Conservation (phyloP, 2,797 vertebrate species). For the Fratercula arctica region DNA sequence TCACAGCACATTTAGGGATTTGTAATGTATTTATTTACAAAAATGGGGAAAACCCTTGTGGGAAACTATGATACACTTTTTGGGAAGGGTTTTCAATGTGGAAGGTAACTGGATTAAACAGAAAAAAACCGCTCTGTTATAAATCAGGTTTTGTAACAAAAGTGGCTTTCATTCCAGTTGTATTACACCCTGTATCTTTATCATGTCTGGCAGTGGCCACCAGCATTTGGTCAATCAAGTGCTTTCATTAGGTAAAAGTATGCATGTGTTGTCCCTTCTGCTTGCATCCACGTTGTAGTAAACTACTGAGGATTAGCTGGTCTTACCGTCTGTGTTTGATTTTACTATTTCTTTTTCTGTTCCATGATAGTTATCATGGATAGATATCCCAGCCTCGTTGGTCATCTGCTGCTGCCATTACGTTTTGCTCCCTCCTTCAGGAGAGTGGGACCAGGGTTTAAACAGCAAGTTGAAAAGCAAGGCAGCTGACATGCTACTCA, state of each 20-base stretch:
- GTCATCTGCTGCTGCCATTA: background rate
- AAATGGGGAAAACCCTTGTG: background rate
- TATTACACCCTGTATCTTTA: background rate
- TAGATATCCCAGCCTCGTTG: background rate
- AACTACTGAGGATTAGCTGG: background rate
- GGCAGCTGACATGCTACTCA: background rate
- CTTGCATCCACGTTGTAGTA: background rate
- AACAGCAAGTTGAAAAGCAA: background rate
- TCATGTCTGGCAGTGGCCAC: background rate
- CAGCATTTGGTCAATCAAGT: background rate
- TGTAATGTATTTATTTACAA: background rate
- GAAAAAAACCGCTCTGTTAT: background rate
- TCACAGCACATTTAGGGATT: background rate
- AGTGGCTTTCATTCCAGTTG: background rate
- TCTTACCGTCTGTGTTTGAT: background rate
- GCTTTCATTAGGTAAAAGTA: background rate
- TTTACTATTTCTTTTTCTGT: background rate
- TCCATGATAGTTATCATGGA: background rate
- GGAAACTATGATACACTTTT: background rate
- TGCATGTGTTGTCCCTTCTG: background rate
- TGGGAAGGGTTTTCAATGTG: background rate
- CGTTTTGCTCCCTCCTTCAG: background rate
- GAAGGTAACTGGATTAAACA: background rate
- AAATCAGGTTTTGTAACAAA: background rate
- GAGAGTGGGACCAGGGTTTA: background rate